Base-by-base conservation (phyloP, 2,888 invertebrate species). In the Xylota segnis region DNA sequence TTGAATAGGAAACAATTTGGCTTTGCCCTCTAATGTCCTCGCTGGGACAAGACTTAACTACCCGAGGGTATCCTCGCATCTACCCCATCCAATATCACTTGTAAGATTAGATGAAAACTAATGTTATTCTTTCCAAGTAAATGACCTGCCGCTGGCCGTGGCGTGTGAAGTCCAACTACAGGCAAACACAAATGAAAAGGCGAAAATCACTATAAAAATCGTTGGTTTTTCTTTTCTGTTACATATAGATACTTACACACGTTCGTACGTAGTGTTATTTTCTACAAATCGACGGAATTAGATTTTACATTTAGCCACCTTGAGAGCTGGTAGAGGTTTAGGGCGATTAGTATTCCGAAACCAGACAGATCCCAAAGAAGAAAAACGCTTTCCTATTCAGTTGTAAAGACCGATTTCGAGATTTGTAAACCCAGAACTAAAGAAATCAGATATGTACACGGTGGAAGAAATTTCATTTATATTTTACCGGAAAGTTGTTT, bases 1-100 rank as follows among this genome's bases (percentile, higher is more conserved):
- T 37, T 52, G 70, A 74, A 84, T 68, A 68, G 59, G 65, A 84
- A 79, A 75, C 71, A 79, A 84, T 84, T 79, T 79, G 66, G 58
- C 65, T 45, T n/a, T 59, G 43, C 52, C 43, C 37, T 61, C 65
- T 76, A 76, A 84, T 84, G 70, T 45, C 65, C 37, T 32, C 34
- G 12, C 32, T 50, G 84, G 63, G 70, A 70, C 50, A 52, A 14
- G 66, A 18, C 68, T 45, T 74, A 75, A 75, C 52, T 52, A 59
- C 78, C 68, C 56, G 27, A 74, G 56, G 61, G 47, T 40, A 56
- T 61, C 18, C 27, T 61, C 40, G 43, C 34, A 32, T 14, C 18
- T 47, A 70, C n/a, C 61, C 10, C 61, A 23, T 58, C 40, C 58
- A 75, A 74, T 78, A 65, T 65, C 50, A 77, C 32, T 63, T 70